Base-by-base conservation (phyloP, 2,113 vertebrate genomes). In the Plecotus auritus region DNA sequence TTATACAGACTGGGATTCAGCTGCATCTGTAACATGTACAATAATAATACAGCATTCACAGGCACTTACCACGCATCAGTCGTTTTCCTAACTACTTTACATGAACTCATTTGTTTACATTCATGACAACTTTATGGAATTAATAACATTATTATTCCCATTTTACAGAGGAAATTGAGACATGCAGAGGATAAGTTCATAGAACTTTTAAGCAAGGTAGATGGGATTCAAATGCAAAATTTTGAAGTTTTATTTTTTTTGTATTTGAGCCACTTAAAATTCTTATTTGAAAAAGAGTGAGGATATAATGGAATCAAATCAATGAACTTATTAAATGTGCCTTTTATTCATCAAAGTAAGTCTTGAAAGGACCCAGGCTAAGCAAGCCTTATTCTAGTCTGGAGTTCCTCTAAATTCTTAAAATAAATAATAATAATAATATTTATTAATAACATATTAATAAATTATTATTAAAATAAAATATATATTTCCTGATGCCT, bases 261-360 rank as follows among this genome's bases (percentile, higher is more conserved):
- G 28, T 32, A 76, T 76, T 76, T 20, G 61, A 91, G 18, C 28
- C 22, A 42, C 69, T 73, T 90, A 49, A 94, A 92, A 85, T 87
- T 84, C 66, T 85, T 95, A 13, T 85, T 88, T 94, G 81, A 83
- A 91, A 94, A 76, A 49, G 37, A 85, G 9, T 49, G 30, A 82
- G 3, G n/a, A 72, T 88, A 88, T 59, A 88, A 73, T 51, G 23
- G 18, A 78, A 87, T 81, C 20, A 59, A 82, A 77, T 91, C 86
- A 73, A 20, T 37, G 45, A 85, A 47, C 16, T 86, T 84, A 94
- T 72, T 80, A 72, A 59, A 74, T 23, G 12, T 17, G 2, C 6
- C 82, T 56, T 81, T 64, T 54, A 72, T n/a, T 66, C n/a, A 81
- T 86, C 80, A 54, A 92, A 83, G 26, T 18, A 47, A 22, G 4